Evolutionary conservation across 2,888 invertebrate species (phyloP).

Genomic region (Rapana venosa): DNA sequence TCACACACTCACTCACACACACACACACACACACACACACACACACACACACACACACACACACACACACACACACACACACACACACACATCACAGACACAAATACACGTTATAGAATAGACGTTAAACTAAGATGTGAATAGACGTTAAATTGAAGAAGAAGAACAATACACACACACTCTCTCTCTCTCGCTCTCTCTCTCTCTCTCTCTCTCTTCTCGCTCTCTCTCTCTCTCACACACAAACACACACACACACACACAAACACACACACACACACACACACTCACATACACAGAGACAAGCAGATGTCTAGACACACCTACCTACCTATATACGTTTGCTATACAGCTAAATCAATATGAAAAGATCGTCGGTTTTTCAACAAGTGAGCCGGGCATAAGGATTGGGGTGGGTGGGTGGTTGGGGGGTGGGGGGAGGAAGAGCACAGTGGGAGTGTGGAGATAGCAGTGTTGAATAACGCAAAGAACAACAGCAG

Average conservation of each 20-base stretch:
- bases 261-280: not conserved
- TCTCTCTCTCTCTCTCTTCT: not conserved
- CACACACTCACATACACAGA: not conserved
- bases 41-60: slow-evolving; percentile 10
- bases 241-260: not conserved
- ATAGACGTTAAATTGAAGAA: too few species aligned
- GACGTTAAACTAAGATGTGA: too few species aligned
- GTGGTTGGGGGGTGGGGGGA: not conserved
- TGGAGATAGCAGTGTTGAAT: too few species aligned
- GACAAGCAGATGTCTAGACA: not conserved
- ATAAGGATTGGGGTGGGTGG: not conserved
- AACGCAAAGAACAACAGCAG: too few species aligned
- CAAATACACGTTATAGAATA: not conserved
- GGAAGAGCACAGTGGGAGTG: too few species aligned
- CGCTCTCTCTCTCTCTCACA: not conserved
- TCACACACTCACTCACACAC: not conserved
- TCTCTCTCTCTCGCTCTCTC: not conserved
- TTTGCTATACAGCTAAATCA: not conserved
- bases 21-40: slow-evolving; percentile 10
- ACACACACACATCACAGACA: not conserved
- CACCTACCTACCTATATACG: not conserved
- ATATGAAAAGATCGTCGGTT: not conserved
- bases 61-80: not conserved
- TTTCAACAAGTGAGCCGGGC: not conserved
- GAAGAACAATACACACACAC: not conserved